phyloP scores from a whole-genome alignment of 2,113 vertebrate species.

The Bettongia penicillata region DNA sequence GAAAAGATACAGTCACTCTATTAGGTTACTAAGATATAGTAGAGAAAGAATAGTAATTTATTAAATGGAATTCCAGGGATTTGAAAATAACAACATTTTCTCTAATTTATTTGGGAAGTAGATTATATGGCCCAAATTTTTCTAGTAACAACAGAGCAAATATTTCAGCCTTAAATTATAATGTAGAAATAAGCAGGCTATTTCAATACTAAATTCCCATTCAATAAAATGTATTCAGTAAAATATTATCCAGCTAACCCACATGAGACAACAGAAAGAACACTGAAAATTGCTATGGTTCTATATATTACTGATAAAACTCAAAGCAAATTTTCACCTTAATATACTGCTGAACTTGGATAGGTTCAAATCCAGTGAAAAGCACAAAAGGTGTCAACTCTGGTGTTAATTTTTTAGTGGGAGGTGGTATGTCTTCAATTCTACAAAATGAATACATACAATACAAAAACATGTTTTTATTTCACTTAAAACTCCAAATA shows the following conservation, averaged over 20 bases:
- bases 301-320: neutral
- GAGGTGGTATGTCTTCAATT: conserved; percentile 92
- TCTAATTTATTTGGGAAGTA: neutral
- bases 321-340: conserved; percentile 86
- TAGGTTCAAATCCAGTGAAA: conserved; percentile 96
- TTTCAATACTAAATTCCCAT: neutral
- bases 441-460: conserved; percentile 77
- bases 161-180: neutral
- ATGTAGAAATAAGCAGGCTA: accelerated
- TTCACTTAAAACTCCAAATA: neutral
- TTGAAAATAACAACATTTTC: neutral
- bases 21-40: neutral
- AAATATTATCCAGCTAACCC: neutral
- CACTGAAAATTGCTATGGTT: neutral
- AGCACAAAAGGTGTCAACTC: conserved; percentile 92
- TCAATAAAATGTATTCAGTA: neutral
- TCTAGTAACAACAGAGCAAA: neutral
- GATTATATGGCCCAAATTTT: neutral
- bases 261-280: neutral
- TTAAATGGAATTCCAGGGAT: neutral
- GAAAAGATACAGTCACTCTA: neutral
- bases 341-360: conserved; percentile 93
- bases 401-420: conserved; percentile 92
- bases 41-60: neutral
- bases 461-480: neutral